Evolutionary conservation across 2,888 invertebrate species (phyloP).

Genomic region (Pseudoips prasinana): DNA sequence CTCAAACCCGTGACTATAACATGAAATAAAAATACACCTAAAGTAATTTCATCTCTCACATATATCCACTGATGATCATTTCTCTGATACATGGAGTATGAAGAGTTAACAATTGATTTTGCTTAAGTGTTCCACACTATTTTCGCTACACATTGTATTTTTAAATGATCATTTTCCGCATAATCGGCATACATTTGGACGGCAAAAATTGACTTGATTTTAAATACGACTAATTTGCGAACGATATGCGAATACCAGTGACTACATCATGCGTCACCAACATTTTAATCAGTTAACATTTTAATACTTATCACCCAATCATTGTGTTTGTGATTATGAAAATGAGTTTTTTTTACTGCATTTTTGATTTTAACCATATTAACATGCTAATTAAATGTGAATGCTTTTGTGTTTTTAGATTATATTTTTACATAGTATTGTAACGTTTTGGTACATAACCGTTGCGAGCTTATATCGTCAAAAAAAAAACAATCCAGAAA

Average conservation of each 20-base stretch:
- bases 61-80: no score
- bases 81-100: no score
- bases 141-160: no score
- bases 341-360: slow-evolving; percentile 60
- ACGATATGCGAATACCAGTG: slow-evolving; percentile 34
- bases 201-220: slow-evolving; percentile 65
- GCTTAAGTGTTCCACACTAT: no score
- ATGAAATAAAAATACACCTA: no score
- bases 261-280: slow-evolving; percentile 35
- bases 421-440: slow-evolving; percentile 43
- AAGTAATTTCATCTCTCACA: no score
- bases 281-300: slow-evolving; percentile 78
- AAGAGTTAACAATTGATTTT: no score
- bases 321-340: slow-evolving; percentile 62
- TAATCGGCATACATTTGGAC: slow-evolving; percentile 58
- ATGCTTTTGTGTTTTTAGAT: slow-evolving; percentile 54
- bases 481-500: not conserved
- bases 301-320: slow-evolving; percentile 47
- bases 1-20: no score
- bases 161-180: slow-evolving; percentile 31
- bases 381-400: slow-evolving; percentile 72
- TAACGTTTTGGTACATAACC: slow-evolving; percentile 66
- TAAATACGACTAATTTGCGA: slow-evolving; percentile 56
- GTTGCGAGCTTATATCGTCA: slow-evolving; percentile 34
- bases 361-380: slow-evolving; percentile 79